A percentile compares a stretch with the other conserved stretches of the same genome.
phyloP scores from a whole-genome alignment of 2,888 invertebrate species.

The Nomada ferruginata region DNA sequence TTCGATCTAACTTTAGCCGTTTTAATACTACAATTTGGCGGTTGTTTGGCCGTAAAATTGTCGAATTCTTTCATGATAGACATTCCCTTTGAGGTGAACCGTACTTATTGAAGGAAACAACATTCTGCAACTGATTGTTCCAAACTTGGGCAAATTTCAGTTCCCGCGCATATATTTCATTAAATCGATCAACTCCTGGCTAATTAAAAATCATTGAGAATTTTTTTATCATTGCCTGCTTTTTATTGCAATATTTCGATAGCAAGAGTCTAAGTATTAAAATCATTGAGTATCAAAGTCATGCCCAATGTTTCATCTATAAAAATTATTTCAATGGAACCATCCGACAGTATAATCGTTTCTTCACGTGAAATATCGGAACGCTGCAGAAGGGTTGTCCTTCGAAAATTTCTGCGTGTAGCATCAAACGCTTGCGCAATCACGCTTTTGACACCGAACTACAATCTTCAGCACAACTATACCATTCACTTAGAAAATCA shows the following conservation, averaged over 20 bases:
- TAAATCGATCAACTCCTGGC: too few species aligned
- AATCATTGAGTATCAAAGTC: background rate
- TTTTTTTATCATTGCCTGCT: too few species aligned
- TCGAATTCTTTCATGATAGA: conserved; percentile 1
- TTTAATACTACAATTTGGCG: conserved; percentile 37
- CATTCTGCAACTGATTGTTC: background rate
- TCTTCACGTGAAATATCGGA: background rate
- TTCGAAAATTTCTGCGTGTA: conserved; percentile 7
- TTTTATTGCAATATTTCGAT: too few species aligned
- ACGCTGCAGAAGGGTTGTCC: too few species aligned
- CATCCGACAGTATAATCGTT: too few species aligned
- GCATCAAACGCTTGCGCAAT: conserved; percentile 37
- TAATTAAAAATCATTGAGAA: background rate
- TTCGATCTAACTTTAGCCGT: conserved; percentile 53
- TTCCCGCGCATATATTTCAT: background rate
- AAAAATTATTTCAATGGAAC: too few species aligned
- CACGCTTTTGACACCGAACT: conserved; percentile 14
- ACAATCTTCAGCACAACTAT: conserved; percentile 8
- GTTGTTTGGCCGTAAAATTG: conserved; percentile 50
- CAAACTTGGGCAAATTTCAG: background rate
- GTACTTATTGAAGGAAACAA: too few species aligned
- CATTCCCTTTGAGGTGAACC: background rate
- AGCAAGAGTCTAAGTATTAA: background rate
- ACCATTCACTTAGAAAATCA: conserved; percentile 60
- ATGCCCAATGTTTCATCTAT: background rate